Conservation (phyloP, 1,140 invertebrate genomes). For the Lepidotrigona ventralis region DNA sequence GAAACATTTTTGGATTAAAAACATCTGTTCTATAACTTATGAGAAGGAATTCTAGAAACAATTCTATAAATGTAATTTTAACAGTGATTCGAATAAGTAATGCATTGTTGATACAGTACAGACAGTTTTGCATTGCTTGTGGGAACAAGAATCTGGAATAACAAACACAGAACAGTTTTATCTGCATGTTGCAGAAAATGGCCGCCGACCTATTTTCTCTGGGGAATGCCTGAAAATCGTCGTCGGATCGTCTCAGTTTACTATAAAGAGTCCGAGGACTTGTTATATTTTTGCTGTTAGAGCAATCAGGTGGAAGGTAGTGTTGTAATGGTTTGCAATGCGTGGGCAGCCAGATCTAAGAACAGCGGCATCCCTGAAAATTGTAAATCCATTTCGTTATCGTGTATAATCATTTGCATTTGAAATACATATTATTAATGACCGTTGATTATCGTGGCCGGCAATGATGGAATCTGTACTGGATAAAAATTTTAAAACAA, state of each 20-base stretch:
- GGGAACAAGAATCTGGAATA: background rate
- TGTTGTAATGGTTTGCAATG: conserved; percentile 58
- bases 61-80: background rate
- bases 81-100: background rate
- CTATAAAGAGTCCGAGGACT: conserved; percentile 19
- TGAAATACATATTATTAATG: background rate
- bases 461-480: background rate
- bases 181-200: too few relatives aligned
- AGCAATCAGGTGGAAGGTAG: conserved; percentile 47
- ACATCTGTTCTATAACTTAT: too few relatives aligned
- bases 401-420: conserved; percentile 31
- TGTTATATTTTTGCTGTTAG: conserved; percentile 59
- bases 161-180: background rate
- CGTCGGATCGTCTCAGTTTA: conserved; percentile 28
- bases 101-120: background rate
- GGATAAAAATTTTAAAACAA: background rate
- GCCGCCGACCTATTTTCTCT: conserved; percentile 22
- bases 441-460: too few relatives aligned
- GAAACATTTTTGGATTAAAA: background rate
- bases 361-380: conserved; percentile 38
- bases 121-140: background rate
- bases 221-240: conserved; percentile 7
- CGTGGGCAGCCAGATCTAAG: conserved; percentile 54
- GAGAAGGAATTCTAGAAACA: background rate
- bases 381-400: conserved; percentile 21